Percentiles rank a stretch among this genome's conserved stretches.
These are phyloP conservation scores for Rhorus exstirpatorius DNA, from an alignment of 2,888 invertebrate genomes.

Conservation along the genomic window DNA sequence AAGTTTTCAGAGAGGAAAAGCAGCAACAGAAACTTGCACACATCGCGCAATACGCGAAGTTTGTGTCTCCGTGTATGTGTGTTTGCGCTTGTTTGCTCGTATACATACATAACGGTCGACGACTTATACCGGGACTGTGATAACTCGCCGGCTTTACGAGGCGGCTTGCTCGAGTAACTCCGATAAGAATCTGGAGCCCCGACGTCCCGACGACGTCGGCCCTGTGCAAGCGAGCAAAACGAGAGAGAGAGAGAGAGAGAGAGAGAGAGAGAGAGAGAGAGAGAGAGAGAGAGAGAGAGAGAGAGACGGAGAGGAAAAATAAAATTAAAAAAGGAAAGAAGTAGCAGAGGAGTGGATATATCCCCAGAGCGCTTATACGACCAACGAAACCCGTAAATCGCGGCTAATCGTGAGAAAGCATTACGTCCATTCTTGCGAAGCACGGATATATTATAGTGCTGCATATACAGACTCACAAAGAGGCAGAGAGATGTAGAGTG, in stretches of 20 bases:
- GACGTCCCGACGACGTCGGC: slow-evolving; percentile 68
- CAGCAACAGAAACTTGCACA: slow-evolving; percentile 49
- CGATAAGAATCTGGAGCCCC: slow-evolving; percentile 69
- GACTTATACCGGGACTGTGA: slow-evolving; percentile 66
- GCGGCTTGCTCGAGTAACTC: slow-evolving; percentile 70
- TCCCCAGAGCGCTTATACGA: slow-evolving; percentile 62
- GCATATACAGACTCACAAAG: background rate
- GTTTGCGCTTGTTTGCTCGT: background rate
- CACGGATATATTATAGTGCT: slow-evolving; percentile 51
- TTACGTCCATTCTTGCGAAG: slow-evolving; percentile 66
- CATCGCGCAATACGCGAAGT: slow-evolving; percentile 32
- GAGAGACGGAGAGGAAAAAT: slow-evolving; percentile 63
- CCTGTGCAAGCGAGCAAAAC: slow-evolving; percentile 61
- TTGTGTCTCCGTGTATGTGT: background rate
- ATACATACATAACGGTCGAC: slow-evolving; percentile 42
- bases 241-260: slow-evolving; percentile 45
- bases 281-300: slow-evolving; percentile 55
- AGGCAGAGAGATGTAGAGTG: background rate
- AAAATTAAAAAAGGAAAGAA: too few species aligned
- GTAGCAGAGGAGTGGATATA: slow-evolving; percentile 54
- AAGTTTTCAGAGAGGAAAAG: slow-evolving; percentile 46
- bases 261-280: slow-evolving; percentile 58
- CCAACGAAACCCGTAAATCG: slow-evolving; percentile 70
- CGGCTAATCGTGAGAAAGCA: slow-evolving; percentile 72
- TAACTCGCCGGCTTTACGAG: slow-evolving; percentile 72